phyloP scores from a whole-genome alignment of 1,140 invertebrate species.

The Penaeus japonicus region DNA sequence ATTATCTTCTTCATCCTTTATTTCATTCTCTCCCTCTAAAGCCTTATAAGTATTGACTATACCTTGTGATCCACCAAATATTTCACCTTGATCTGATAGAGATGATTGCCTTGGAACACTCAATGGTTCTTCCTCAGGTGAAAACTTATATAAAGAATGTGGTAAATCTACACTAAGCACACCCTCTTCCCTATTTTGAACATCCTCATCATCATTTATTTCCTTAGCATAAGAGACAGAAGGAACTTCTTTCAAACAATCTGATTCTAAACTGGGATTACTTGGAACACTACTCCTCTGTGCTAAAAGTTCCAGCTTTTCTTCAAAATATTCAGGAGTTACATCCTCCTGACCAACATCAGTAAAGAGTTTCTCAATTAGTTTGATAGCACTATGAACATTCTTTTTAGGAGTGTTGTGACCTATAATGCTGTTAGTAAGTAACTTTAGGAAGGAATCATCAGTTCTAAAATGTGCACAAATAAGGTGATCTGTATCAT shows the following conservation, averaged over 20 bases:
- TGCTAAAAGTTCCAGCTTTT: constrained; percentile 21
- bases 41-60: too few relatives aligned
- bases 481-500: constrained; percentile 47
- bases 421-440: constrained; percentile 22
- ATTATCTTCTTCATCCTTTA: not conserved
- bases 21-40: not conserved
- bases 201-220: too few relatives aligned
- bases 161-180: not conserved
- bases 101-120: not conserved
- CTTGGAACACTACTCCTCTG: not conserved
- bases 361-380: constrained; percentile 36
- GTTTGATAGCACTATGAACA: constrained; percentile 17
- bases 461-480: constrained; percentile 41
- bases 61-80: too few relatives aligned
- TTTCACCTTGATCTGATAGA: not conserved
- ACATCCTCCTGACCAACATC: constrained; percentile 27
- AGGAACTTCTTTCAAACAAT: too few relatives aligned
- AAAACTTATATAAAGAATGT: not conserved
- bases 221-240: too few relatives aligned
- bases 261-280: too few relatives aligned
- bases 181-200: too few relatives aligned
- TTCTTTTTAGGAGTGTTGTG: constrained; percentile 23
- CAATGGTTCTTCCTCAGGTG: too few relatives aligned
- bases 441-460: constrained; percentile 36
- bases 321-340: constrained; percentile 36